Evolutionary conservation across 1,140 invertebrate genomes (phyloP).

Genomic region (Meloidogyne hapla): DNA sequence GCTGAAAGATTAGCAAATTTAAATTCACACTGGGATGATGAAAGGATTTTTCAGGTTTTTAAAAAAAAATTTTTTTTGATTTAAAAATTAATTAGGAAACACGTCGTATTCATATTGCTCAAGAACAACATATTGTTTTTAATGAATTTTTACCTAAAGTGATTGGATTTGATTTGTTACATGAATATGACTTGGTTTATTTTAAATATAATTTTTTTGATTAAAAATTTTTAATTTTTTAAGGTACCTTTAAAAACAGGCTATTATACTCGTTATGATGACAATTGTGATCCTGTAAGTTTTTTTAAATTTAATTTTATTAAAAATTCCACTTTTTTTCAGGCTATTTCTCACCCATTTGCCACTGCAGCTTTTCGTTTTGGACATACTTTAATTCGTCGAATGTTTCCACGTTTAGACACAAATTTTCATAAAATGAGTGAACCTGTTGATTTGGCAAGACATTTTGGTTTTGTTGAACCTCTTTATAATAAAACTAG

Average conservation of each 20-base stretch:
- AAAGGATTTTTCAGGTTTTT: slow-evolving; percentile 65
- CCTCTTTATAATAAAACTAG: slow-evolving; percentile 48
- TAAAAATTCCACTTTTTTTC: neutral
- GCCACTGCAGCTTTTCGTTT: slow-evolving; percentile 62
- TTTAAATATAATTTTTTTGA: neutral
- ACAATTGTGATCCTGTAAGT: slow-evolving; percentile 16
- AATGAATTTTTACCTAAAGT: slow-evolving; percentile 64
- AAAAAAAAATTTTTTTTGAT: neutral
- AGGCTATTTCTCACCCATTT: slow-evolving; percentile 51
- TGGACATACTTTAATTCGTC: slow-evolving; percentile 70
- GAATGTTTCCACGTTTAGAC: slow-evolving; percentile 58
- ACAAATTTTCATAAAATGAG: slow-evolving; percentile 46
- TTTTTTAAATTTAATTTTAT: too few relatives aligned
- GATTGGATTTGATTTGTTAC: slow-evolving; percentile 52
- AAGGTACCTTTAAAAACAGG: slow-evolving; percentile 46
- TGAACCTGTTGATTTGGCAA: slow-evolving; percentile 57
- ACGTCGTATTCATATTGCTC: slow-evolving; percentile 71
- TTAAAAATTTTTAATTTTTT: neutral
- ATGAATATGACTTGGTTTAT: slow-evolving; percentile 48
- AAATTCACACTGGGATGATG: slow-evolving; percentile 64
- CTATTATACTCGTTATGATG: slow-evolving; percentile 46
- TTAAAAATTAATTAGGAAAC: slow-evolving; percentile 78
- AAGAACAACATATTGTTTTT: slow-evolving; percentile 61
- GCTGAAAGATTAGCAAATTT: slow-evolving; percentile 67
- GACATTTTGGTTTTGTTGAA: slow-evolving; percentile 51